Percentiles rank a stretch among this genome's conserved stretches.
Conservation (phyloP, 2,888 invertebrate species). For the Tryphoninae sp. region DNA sequence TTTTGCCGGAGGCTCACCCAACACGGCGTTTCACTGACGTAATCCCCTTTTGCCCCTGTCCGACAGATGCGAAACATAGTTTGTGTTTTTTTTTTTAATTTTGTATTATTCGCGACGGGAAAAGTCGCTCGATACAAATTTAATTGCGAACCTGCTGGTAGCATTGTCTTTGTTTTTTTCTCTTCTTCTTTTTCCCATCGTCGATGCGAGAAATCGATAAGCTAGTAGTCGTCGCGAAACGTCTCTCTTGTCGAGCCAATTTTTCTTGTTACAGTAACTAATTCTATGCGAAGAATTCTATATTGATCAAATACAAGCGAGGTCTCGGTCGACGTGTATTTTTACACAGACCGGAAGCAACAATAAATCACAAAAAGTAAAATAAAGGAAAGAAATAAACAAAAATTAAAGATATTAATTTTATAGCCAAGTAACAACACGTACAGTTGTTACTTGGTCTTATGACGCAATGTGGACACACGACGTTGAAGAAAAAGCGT, state of each 20-base stretch:
- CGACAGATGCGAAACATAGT: background rate
- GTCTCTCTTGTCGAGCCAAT: background rate
- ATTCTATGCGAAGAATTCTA: background rate
- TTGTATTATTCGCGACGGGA: background rate
- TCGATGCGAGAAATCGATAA: background rate
- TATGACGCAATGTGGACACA: constrained; percentile 56
- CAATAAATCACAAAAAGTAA: background rate
- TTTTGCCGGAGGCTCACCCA: constrained; percentile 33
- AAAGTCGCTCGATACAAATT: constrained; percentile 1
- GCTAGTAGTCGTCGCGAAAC: background rate
- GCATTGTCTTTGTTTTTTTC: background rate
- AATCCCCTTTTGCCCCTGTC: background rate
- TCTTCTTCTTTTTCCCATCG: no score
- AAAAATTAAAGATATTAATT: background rate
- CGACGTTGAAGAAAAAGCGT: constrained; percentile 35
- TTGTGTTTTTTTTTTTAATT: background rate
- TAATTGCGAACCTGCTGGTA: background rate
- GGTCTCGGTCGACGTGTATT: background rate
- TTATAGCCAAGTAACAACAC: constrained; percentile 1
- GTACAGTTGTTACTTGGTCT: constrained; percentile 26
- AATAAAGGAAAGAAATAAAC: background rate
- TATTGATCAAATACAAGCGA: background rate
- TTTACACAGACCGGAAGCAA: background rate
- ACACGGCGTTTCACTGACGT: constrained; percentile 23
- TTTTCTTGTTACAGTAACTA: background rate